These are phyloP conservation scores for Harpagoxenus sublaevis DNA, from an alignment of 2,888 invertebrate genomes.

Conservation along the genomic window DNA sequence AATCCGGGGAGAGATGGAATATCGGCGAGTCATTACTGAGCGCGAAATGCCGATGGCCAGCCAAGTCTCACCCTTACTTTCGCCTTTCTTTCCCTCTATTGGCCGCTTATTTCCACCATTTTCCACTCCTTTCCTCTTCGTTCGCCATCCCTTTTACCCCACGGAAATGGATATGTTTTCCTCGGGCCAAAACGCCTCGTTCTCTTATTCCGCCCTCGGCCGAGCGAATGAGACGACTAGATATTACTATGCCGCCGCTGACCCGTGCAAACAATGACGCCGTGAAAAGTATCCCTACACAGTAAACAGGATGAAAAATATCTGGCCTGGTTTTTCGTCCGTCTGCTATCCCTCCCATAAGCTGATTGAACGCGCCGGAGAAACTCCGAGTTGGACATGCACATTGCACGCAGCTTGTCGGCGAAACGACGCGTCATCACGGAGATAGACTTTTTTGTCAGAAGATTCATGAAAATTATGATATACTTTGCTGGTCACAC, in stretches of 20 bases:
- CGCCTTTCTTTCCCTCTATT: slow-evolving; percentile 48
- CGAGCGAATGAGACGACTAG: slow-evolving; percentile 56
- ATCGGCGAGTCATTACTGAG: slow-evolving; percentile 72
- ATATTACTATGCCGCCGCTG: slow-evolving; percentile 72
- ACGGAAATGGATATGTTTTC: slow-evolving; percentile 74
- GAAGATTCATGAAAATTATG: slow-evolving; percentile 23
- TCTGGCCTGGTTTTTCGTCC: slow-evolving; percentile 53
- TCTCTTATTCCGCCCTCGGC: slow-evolving; percentile 60
- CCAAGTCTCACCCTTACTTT: slow-evolving; percentile 38
- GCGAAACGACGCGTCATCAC: slow-evolving; percentile 35
- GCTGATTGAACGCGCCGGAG: slow-evolving; percentile 70
- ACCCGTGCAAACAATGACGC: slow-evolving; percentile 75
- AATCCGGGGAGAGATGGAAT: slow-evolving; percentile 65
- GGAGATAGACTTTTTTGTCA: slow-evolving; percentile 18
- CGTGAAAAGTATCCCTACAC: slow-evolving; percentile 66
- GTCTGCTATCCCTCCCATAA: slow-evolving; percentile 67
- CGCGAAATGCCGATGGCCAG: slow-evolving; percentile 63
- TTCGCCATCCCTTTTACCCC: neutral
- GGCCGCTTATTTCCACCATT: slow-evolving; percentile 21
- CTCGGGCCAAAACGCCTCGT: slow-evolving; percentile 61
- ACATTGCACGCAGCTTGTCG: slow-evolving; percentile 64
- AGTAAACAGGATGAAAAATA: slow-evolving; percentile 75
- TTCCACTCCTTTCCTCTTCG: neutral
- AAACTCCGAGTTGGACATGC: slow-evolving; percentile 67
- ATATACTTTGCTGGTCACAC: neutral